A percentile compares a stretch with the other conserved stretches of the same genome.
Conservation (phyloP, 2,797 vertebrate genomes). For the Coracias cyanogaster region DNA sequence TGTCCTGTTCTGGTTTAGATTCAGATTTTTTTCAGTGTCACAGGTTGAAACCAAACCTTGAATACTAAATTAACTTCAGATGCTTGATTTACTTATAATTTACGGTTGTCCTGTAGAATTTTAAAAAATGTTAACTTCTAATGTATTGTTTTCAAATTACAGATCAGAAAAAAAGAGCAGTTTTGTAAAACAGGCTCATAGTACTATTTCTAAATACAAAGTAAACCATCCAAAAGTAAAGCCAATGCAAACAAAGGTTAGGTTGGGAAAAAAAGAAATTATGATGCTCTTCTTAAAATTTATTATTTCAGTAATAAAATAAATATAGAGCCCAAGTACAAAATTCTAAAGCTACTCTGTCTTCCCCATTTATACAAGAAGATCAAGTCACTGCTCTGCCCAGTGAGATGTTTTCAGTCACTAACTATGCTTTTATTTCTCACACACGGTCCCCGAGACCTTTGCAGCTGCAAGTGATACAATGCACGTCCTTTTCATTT, state of each 20-base stretch:
- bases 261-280: rapidly evolving
- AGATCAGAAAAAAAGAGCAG: neutral
- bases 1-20: constrained; percentile 34
- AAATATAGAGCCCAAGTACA: rapidly evolving
- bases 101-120: neutral
- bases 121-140: neutral
- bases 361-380: neutral
- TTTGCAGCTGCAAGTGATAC: neutral
- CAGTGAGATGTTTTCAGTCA: neutral
- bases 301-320: neutral
- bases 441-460: neutral
- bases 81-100: neutral
- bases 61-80: constrained; percentile 14
- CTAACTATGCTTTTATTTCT: neutral
- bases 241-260: neutral
- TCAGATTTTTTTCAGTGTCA: constrained; percentile 25
- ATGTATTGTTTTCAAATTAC: neutral
- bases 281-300: neutral
- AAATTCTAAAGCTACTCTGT: neutral
- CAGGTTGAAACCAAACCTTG: constrained; percentile 28
- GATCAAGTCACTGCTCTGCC: neutral
- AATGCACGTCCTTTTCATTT: neutral
- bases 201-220: neutral
- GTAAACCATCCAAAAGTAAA: neutral
- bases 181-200: neutral